Conservation (phyloP, 92 coral and sea anemone genomes). For the Pocillopora meandrina region DNA sequence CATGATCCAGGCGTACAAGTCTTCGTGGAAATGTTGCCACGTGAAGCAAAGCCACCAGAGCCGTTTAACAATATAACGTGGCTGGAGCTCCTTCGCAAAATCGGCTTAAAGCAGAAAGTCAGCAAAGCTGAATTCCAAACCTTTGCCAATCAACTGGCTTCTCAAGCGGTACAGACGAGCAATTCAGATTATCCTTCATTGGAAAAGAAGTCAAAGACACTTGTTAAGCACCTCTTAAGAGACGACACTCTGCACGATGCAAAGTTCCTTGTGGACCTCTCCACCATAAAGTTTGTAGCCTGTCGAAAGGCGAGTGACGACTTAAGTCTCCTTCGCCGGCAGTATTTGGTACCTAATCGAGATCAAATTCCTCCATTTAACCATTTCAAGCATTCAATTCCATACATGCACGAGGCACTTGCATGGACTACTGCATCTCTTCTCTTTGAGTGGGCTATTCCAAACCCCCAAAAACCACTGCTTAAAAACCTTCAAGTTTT, state of each 20-base stretch:
- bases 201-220: slow-evolving; percentile 63
- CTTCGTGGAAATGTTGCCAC: slow-evolving; percentile 72
- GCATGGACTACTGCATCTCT: slow-evolving; percentile 84
- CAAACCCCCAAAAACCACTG: background rate
- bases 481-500: slow-evolving; percentile 45
- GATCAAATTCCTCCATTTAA: slow-evolving; percentile 41
- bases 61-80: slow-evolving; percentile 65
- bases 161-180: slow-evolving; percentile 33
- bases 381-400: slow-evolving; percentile 57
- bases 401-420: slow-evolving; percentile 42
- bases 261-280: slow-evolving; percentile 44
- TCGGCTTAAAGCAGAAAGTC: slow-evolving; percentile 66
- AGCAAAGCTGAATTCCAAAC: slow-evolving; percentile 55
- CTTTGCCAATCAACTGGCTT: slow-evolving; percentile 68
- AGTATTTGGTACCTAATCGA: slow-evolving; percentile 21
- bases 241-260: slow-evolving; percentile 48
- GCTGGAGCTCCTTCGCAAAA: slow-evolving; percentile 64
- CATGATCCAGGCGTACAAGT: slow-evolving; percentile 78
- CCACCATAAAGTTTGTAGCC: slow-evolving; percentile 68
- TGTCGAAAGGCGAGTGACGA: slow-evolving; percentile 51
- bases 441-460: slow-evolving; percentile 62
- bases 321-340: slow-evolving; percentile 51
- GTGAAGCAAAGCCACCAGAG: slow-evolving; percentile 66
- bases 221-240: slow-evolving; percentile 56
- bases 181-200: slow-evolving; percentile 1